Evolutionary conservation across 2,113 vertebrate species (phyloP).

Genomic region (Notiomystis cincta): DNA sequence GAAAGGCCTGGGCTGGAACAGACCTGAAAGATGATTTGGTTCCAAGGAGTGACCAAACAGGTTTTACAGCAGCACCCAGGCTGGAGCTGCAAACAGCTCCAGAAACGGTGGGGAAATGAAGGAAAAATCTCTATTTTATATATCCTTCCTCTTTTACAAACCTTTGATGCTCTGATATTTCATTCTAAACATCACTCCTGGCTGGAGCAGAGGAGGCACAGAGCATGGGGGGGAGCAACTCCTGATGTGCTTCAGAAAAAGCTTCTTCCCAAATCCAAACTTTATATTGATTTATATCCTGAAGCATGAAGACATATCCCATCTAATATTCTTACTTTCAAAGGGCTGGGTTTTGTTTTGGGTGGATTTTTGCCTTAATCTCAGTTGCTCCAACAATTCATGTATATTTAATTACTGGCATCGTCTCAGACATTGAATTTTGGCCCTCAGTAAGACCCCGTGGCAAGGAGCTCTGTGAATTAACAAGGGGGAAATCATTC

Average conservation of each 20-base stretch:
- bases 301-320: neutral
- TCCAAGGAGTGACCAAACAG: neutral
- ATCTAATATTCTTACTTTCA: neutral
- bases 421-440: neutral
- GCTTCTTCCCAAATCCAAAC: neutral
- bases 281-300: neutral
- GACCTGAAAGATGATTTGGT: neutral
- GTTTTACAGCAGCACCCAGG: neutral
- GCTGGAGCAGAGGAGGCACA: neutral
- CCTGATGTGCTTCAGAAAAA: neutral
- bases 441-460: neutral
- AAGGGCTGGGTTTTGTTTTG: neutral
- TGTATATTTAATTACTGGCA: constrained; percentile 18
- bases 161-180: neutral
- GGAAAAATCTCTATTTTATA: neutral
- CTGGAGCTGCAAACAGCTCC: neutral
- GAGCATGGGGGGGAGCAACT: neutral
- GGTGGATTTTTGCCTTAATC: constrained; percentile 29
- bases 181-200: neutral
- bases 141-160: neutral
- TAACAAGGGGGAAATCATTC: constrained; percentile 13
- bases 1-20: neutral
- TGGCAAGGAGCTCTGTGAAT: constrained; percentile 1
- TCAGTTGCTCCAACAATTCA: neutral
- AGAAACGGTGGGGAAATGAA: neutral